phyloP scores from a whole-genome alignment of 2,888 invertebrate species.

The Magallana nippona region DNA sequence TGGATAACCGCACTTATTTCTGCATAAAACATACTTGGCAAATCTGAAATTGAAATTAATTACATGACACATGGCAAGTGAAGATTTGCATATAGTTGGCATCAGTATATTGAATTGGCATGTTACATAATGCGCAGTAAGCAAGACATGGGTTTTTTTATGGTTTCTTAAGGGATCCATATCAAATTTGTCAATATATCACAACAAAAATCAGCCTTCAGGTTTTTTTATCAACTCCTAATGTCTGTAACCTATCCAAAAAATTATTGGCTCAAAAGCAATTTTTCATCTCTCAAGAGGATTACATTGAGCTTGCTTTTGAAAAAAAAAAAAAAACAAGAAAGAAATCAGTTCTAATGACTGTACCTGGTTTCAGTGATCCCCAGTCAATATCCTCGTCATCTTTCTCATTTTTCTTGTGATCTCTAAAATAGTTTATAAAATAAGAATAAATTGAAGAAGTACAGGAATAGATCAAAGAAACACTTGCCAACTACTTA shows the following conservation, averaged over 20 bases:
- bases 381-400: conserved; percentile 96
- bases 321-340: background rate
- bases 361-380: conserved; percentile 86
- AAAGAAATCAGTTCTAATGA: conserved; percentile 32
- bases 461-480: background rate
- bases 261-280: background rate
- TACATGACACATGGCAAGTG: background rate
- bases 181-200: background rate
- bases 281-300: background rate
- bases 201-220: conserved; percentile 3
- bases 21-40: conserved; percentile 38
- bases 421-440: conserved; percentile 66
- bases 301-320: background rate
- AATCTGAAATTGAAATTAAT: conserved; percentile 40
- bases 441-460: background rate
- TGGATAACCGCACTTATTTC: conserved; percentile 26
- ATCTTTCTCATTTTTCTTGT: conserved; percentile 82
- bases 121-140: background rate
- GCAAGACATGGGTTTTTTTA: background rate
- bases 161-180: background rate
- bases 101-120: background rate
- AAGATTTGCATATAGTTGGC: background rate
- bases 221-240: too few relatives aligned
- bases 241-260: background rate
- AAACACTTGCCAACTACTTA: too few relatives aligned